phyloP scores from a whole-genome alignment of 2,888 invertebrate genomes.

The Cinara cedri region DNA sequence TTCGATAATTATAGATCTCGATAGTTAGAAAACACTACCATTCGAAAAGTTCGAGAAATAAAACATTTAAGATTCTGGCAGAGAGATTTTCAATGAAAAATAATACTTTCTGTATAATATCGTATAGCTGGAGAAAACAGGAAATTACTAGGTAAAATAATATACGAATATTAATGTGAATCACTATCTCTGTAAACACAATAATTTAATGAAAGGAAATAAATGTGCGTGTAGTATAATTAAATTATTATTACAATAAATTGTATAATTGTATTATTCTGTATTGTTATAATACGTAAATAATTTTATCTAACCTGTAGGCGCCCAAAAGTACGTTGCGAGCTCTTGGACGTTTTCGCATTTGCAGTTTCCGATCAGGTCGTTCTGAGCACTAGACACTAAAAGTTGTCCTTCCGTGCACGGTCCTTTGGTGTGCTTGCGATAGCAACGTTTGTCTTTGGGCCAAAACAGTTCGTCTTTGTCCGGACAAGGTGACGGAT shows the following conservation, averaged over 20 bases:
- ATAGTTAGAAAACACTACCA: too few species aligned
- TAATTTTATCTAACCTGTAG: conserved; percentile 62
- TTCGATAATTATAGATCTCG: background rate
- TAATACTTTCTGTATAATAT: background rate
- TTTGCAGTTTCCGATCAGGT: conserved; percentile 71
- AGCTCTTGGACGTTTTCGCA: conserved; percentile 68
- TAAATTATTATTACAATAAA: background rate
- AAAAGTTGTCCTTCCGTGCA: conserved; percentile 60
- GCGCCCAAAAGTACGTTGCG: conserved; percentile 68
- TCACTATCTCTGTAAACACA: background rate
- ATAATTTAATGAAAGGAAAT: background rate
- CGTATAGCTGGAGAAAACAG: background rate
- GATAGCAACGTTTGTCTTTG: conserved; percentile 76
- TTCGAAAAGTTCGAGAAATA: too few species aligned
- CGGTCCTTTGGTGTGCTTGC: conserved; percentile 67
- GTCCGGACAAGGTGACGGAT: conserved; percentile 71
- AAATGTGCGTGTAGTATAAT: background rate
- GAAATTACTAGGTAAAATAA: conserved; percentile 13
- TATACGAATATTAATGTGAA: background rate
- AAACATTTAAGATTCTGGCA: background rate
- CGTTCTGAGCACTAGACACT: conserved; percentile 62
- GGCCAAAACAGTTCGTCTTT: conserved; percentile 78
- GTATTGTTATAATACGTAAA: background rate
- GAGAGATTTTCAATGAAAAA: background rate
- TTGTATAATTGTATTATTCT: background rate